These are phyloP conservation scores for Drosophila repletoides DNA, from an alignment of 1,140 invertebrate species.

Conservation along the genomic window DNA sequence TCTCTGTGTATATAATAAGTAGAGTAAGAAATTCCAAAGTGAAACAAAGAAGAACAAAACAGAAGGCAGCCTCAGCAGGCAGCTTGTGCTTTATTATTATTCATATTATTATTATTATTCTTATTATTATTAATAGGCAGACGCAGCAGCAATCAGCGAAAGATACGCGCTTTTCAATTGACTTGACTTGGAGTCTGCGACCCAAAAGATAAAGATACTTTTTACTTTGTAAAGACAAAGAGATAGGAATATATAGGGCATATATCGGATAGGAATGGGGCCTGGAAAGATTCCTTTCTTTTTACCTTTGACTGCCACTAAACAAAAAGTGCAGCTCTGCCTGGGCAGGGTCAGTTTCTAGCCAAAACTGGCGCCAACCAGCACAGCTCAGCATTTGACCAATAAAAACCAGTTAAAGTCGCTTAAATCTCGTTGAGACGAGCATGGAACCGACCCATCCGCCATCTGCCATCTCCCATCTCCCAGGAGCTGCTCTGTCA, in stretches of 20 bases:
- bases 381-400: conserved; percentile 48
- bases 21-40: neutral
- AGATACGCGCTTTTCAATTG: conserved; percentile 53
- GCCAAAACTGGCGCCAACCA: conserved; percentile 67
- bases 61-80: too few species aligned
- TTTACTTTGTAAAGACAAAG: neutral
- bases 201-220: neutral
- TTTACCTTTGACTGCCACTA: too few species aligned
- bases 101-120: conserved; percentile 45
- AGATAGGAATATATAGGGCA: neutral
- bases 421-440: conserved; percentile 59
- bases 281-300: too few species aligned
- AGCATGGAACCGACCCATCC: too few species aligned
- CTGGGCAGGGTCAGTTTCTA: conserved; percentile 39
- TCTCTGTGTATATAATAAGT: too few species aligned
- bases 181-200: neutral
- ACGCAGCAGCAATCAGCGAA: neutral
- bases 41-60: too few species aligned
- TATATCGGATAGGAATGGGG: neutral
- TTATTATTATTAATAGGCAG: conserved; percentile 25
- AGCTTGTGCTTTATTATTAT: conserved; percentile 33
- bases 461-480: too few species aligned
- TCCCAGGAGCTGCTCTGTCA: conserved; percentile 28
- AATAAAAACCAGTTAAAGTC: conserved; percentile 78
- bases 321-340: too few species aligned